Evolutionary conservation across 2,797 vertebrate genomes (phyloP), one percentile per base, ranked within the genome.

Genomic region (Molossus alvarezi): DNA sequence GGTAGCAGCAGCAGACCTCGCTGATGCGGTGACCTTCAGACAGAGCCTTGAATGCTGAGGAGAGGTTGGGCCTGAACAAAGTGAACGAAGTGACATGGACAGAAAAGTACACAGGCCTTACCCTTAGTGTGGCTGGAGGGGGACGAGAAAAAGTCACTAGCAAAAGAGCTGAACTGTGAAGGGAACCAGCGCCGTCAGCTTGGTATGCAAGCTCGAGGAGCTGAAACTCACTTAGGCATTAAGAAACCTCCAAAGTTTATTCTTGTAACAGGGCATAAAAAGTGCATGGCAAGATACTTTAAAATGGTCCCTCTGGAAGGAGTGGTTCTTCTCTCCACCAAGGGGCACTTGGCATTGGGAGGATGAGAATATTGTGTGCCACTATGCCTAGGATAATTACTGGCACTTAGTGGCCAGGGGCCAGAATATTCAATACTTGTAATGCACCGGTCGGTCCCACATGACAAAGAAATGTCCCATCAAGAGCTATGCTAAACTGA

Each of bases 51-150:
- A n/a, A 1, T n/a, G 3, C 37, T 15, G 5, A 58, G 20, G 0
- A 82, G 55, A 72, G 27, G 15, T 9, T 20, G 17, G 20, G 14
- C 17, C 37, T 10, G 25, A 75, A 45, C 29, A 55, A 62, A 0
- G 1, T 55, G 12, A 33, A 27, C 76, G 64, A 86, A 23, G 2
- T 5, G 2, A 14, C 8, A 2, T 0, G 5, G 23, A 65, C 23
- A 83, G 48, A 71, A 90, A 84, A 71, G 60, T 1, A 25, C 37
- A 37, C 9, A 58, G 23, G 48, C 25, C 77, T 82, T 65, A n/a
- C 0, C 4, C 41, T 85, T 29, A 65, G 12, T 53, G 9, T 51
- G 23, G 17, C 33, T 76, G 5, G 1, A 69, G 27, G 7, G 5
- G 0, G 9, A 4, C n/a, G 1, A 65, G 4, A 0, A 13, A 83